Conservation (phyloP, 2,888 invertebrate species). For the Hyles lineata region DNA sequence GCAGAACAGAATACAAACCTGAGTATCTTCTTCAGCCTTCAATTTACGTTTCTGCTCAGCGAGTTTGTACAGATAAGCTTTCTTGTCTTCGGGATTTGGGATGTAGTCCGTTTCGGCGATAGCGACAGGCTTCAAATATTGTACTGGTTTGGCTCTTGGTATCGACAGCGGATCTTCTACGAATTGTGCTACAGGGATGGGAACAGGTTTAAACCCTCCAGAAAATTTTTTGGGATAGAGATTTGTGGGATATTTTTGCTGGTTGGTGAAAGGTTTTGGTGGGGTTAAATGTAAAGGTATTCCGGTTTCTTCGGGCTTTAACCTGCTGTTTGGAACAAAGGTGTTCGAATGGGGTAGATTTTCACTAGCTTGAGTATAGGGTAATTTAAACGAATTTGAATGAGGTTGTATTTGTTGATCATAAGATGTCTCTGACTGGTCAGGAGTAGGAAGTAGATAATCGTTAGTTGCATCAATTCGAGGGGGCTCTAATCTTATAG, state of each 20-base stretch:
- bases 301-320: slow-evolving; percentile 62
- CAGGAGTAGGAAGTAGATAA: slow-evolving; percentile 63
- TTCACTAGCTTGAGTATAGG: slow-evolving; percentile 2
- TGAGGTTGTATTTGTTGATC: slow-evolving; percentile 53
- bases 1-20: slow-evolving; percentile 18
- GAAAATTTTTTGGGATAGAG: slow-evolving; percentile 86
- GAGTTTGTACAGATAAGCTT: slow-evolving; percentile 75
- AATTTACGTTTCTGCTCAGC: slow-evolving; percentile 80
- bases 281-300: slow-evolving; percentile 63
- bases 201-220: slow-evolving; percentile 75
- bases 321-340: slow-evolving; percentile 42
- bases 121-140: slow-evolving; percentile 66
- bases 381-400: slow-evolving; percentile 5
- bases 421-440: slow-evolving; percentile 50
- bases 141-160: slow-evolving; percentile 76
- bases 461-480: slow-evolving; percentile 65
- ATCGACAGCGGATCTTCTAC: slow-evolving; percentile 61
- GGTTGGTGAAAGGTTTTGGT: slow-evolving; percentile 60
- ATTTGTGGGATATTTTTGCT: slow-evolving; percentile 78
- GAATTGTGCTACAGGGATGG: slow-evolving; percentile 71
- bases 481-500: slow-evolving; percentile 69
- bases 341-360: slow-evolving; percentile 25
- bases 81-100: slow-evolving; percentile 65
- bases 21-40: slow-evolving; percentile 48
- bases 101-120: slow-evolving; percentile 59